Base-by-base conservation (phyloP, 2,797 vertebrate genomes). In the Pangasius mekongensis region DNA sequence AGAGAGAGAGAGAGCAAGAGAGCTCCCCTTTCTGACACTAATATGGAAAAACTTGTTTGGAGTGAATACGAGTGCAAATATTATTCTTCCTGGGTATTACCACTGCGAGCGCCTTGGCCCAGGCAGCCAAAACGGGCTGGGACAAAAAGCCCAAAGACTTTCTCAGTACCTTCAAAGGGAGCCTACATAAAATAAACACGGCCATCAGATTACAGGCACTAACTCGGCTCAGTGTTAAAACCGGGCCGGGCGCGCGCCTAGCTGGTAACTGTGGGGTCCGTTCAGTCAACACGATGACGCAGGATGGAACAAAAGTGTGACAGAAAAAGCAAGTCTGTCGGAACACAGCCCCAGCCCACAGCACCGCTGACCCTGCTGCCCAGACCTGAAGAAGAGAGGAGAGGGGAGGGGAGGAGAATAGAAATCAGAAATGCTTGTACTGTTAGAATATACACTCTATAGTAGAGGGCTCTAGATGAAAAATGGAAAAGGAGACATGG, bases 71-170 rank as follows among this genome's bases (percentile, higher is more conserved):
- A 95, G 94, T 92, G 95, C 95, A 96, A 96, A 97, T 96, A 96
- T 97, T 96, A 96, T 96, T 96, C 95, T 97, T 97, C 96, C 96
- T 96, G 96, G 95, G 94, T 93, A 95, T 96, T 96, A 96, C 96
- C 96, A 95, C 95, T 93, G 94, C 91, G 91, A 96, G 95, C 95
- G 95, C 96, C 96, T 96, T 95, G 95, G 96, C 95, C 94, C 95
- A 94, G 95, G 95, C 95, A 95, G 94, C 94, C 94, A 95, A 96
- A 96, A 93, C 93, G 90, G 76, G 74, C 94, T 94, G 93, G 96
- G 96, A 97, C 96, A 96, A 96, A 96, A 97, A 96, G 95, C 95
- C 95, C 96, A 96, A 96, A 97, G 96, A 96, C 95, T 95, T 96
- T 95, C 94, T 95, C 95, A 94, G 94, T 92, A 90, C 94, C 96